Percentiles rank a stretch among this genome's conserved stretches.
phyloP scores from a whole-genome alignment of 2,888 invertebrate genomes.

The Hemicrepidius hirtus region DNA sequence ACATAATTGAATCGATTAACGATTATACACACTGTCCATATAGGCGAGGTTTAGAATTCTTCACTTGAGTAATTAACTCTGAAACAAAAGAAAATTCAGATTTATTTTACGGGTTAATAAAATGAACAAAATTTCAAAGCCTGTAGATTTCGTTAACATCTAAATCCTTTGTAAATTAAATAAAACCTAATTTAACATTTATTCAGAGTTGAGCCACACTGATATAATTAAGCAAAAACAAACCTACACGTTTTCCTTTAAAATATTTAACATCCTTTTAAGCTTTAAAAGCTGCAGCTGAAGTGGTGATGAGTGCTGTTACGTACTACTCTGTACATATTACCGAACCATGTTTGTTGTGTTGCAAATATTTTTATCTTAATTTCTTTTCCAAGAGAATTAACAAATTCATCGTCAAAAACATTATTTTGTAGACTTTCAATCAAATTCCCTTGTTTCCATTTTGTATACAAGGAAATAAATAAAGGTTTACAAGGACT shows the following conservation, averaged over 20 bases:
- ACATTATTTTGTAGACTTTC: no score
- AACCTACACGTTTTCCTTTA: background rate
- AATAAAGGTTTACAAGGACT: no score
- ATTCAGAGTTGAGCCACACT: background rate
- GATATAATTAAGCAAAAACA: slow-evolving; percentile 28
- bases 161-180: slow-evolving; percentile 13
- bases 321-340: no score
- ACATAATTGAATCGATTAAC: slow-evolving; percentile 1
- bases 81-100: slow-evolving; percentile 19
- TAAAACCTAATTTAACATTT: background rate
- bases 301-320: slow-evolving; percentile 6
- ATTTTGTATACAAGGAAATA: background rate
- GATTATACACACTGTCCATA: slow-evolving; percentile 1
- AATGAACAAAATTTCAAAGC: background rate
- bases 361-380: no score
- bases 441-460: no score
- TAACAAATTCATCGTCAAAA: no score
- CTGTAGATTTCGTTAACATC: background rate
- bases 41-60: background rate
- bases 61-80: slow-evolving; percentile 5
- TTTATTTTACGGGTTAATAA: slow-evolving; percentile 15
- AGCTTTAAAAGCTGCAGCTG: slow-evolving; percentile 8
- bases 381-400: no score
- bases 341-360: no score
- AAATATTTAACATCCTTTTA: slow-evolving; percentile 13